Evolutionary conservation across 1,140 invertebrate species (phyloP), one percentile per base, ranked within the genome.

Genomic region (Portunus trituberculatus): DNA sequence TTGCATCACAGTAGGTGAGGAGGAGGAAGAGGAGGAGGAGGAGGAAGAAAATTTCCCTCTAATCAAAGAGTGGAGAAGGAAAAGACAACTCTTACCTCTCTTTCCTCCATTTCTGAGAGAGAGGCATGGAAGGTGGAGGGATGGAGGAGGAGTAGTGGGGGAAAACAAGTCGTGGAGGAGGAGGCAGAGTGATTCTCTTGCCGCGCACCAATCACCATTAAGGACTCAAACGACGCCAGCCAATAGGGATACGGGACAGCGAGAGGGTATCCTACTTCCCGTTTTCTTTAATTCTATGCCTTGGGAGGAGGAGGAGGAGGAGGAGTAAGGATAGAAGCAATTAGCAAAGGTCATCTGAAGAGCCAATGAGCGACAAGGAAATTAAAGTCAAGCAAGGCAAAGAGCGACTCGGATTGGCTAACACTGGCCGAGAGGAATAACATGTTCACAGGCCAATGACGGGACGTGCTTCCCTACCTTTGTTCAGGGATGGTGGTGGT

Each of bases 11-110:
- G 12, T 59, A 14, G 52, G 86, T 16, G n/a, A 6, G 84, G 84
- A 86, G 84, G n/a, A 86, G 84, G 32, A 86, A 20, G 12, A 39
- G 32, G 84, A 86, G 86, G 29, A 46, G 86, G 28, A 91, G 29
- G 10, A 52, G 39, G 28, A 91, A 14, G 28, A 59, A 59, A 59
- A 59, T 59, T 59, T 59, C 52, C 52, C 32, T 32, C 12, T 45
- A 39, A 25, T 28, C n/a, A 39, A 48, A 28, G 31, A 90, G 10
- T 90, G 45, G 14, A 28, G 45, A 8, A 39, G 45, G 29, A 32
- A 87, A 20, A 16, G 39, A 14, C 39, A 90, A 14, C n/a, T 28
- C n/a, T 90, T 20, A 12, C n/a, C 12, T 32, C n/a, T 25, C 28
- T 29, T 20, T 48, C 16, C 52, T 59, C 52, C 52, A 20, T 10